These are phyloP conservation scores for Xiphophorus birchmanni DNA, from an alignment of 2,797 vertebrate species.

Conservation along the genomic window DNA sequence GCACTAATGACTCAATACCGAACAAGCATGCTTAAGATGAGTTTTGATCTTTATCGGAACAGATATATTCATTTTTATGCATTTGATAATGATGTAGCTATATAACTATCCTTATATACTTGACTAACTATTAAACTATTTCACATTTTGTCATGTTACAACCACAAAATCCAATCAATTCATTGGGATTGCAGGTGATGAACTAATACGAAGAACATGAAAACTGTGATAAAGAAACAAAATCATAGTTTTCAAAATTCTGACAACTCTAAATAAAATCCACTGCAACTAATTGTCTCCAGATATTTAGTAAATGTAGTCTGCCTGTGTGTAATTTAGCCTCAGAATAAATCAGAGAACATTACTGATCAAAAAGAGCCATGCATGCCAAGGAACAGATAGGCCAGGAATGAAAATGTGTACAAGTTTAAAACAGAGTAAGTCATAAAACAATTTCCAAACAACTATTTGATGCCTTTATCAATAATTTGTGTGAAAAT, in stretches of 20 bases:
- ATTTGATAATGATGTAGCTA: neutral
- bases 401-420: neutral
- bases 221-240: neutral
- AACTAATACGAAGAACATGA: neutral
- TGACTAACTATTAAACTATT: neutral
- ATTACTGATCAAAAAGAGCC: neutral
- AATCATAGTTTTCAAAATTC: neutral
- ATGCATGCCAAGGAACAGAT: neutral
- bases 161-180: neutral
- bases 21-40: neutral
- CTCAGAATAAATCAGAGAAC: neutral
- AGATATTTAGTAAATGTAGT: neutral
- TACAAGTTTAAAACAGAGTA: neutral
- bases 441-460: neutral
- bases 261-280: neutral
- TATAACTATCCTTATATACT: neutral
- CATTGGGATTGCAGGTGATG: neutral
- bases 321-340: neutral
- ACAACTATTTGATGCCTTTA: neutral
- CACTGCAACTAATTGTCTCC: neutral
- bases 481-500: neutral
- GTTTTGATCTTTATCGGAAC: neutral
- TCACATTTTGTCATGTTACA: neutral
- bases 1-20: neutral
- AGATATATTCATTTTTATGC: neutral